These are phyloP conservation scores for Hydrocynus forskahlii DNA, from an alignment of 2,797 vertebrate species.

Conservation along the genomic window DNA sequence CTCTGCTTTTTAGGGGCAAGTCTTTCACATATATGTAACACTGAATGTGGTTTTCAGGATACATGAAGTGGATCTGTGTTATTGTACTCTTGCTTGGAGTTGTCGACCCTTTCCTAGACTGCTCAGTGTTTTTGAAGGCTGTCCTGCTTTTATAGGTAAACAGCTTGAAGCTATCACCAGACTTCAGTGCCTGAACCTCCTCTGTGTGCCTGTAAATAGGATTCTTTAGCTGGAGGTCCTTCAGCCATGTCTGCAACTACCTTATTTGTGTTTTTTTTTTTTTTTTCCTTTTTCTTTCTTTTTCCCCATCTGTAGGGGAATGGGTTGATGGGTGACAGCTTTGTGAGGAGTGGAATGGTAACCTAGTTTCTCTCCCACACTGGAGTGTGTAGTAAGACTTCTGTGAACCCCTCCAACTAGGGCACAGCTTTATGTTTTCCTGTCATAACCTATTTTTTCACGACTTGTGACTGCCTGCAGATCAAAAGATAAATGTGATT, in stretches of 20 bases:
- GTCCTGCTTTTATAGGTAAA: constrained; percentile 41
- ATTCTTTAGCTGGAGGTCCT: constrained; percentile 64
- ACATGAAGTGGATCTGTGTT: neutral
- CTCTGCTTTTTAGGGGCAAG: too few species aligned
- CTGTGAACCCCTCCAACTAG: constrained; percentile 12
- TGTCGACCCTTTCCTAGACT: neutral
- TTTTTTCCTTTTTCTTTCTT: constrained; percentile 11
- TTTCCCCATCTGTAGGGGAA: constrained; percentile 30
- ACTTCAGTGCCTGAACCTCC: constrained; percentile 56
- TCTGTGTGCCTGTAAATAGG: constrained; percentile 64
- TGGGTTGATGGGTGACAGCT: constrained; percentile 50
- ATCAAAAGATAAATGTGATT: constrained; percentile 12
- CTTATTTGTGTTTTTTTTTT: constrained; percentile 24
- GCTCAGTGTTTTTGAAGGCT: neutral
- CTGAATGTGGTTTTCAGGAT: neutral
- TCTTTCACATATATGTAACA: too few species aligned
- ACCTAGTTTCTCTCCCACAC: constrained; percentile 53
- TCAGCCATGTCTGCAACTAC: constrained; percentile 55
- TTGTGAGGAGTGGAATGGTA: constrained; percentile 47
- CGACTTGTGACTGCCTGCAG: constrained; percentile 22
- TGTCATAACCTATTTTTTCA: constrained; percentile 23
- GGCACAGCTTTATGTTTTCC: neutral
- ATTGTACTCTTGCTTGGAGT: constrained; percentile 1
- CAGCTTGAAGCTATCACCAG: constrained; percentile 49
- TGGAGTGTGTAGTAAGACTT: constrained; percentile 16